These are phyloP conservation scores for Euproctis similis DNA, from an alignment of 2,888 invertebrate species.

Conservation along the genomic window DNA sequence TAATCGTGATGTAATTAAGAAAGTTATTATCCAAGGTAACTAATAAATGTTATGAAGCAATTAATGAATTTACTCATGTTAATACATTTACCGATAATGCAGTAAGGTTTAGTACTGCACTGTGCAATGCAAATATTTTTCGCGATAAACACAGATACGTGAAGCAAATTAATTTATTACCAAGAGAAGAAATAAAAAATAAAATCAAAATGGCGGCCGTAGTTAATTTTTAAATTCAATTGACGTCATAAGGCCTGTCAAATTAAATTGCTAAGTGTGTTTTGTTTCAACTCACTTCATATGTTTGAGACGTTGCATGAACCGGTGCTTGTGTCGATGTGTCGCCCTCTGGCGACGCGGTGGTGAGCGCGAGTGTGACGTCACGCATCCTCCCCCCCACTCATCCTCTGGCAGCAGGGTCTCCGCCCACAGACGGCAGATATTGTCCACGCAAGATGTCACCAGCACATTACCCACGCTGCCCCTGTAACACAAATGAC, in stretches of 20 bases:
- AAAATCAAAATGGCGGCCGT: too few species aligned
- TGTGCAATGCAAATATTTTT: too few species aligned
- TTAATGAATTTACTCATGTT: not conserved
- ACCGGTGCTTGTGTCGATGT: slow-evolving; percentile 95
- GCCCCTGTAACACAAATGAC: slow-evolving; percentile 75
- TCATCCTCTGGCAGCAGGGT: slow-evolving; percentile 98
- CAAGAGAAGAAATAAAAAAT: too few species aligned
- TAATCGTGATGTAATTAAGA: slow-evolving; percentile 11
- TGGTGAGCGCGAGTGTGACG: slow-evolving; percentile 80
- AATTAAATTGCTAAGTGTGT: too few species aligned
- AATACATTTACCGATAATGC: too few species aligned
- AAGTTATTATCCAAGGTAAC: slow-evolving; percentile 11
- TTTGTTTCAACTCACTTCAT: slow-evolving; percentile 84
- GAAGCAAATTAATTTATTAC: too few species aligned
- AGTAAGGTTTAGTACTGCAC: too few species aligned
- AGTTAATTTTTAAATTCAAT: too few species aligned
- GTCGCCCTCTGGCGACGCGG: slow-evolving; percentile 83
- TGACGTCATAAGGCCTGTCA: too few species aligned
- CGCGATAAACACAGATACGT: too few species aligned
- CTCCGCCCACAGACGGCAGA: slow-evolving; percentile 99
- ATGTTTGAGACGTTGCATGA: slow-evolving; percentile 96
- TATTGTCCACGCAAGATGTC: slow-evolving; percentile 98
- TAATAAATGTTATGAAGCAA: not conserved
- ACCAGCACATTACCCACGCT: slow-evolving; percentile 98
- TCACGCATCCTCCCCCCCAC: slow-evolving; percentile 71